Conservation (phyloP, 2,797 vertebrate species). For the Perodicticus potto region DNA sequence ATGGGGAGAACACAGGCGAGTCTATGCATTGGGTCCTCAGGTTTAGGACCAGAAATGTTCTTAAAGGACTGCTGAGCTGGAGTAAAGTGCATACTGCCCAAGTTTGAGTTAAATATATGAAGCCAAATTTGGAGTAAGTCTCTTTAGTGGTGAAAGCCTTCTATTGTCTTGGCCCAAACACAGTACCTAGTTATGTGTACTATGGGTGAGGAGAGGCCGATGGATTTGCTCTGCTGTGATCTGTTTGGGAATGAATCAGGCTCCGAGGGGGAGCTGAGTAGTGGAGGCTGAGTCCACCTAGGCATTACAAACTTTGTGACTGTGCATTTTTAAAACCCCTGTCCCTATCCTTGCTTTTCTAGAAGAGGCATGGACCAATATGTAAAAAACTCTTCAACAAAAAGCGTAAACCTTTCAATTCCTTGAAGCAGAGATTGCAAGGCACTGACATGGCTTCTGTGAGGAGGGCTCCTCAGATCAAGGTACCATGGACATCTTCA, state of each 20-base stretch:
- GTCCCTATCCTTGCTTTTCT: constrained; percentile 51
- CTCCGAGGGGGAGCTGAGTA: not conserved
- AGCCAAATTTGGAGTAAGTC: constrained; percentile 23
- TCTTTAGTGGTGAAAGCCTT: constrained; percentile 1
- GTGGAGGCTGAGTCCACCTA: not conserved
- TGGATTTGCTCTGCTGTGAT: constrained; percentile 47
- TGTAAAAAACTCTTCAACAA: constrained; percentile 83
- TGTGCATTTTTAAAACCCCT: constrained; percentile 28
- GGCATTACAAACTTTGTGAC: not conserved
- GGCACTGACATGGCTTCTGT: constrained; percentile 79
- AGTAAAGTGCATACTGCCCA: not conserved
- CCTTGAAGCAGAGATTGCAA: constrained; percentile 83
- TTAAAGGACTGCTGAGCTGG: not conserved
- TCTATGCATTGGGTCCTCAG: not conserved
- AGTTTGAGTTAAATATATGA: not conserved
- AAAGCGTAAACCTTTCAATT: constrained; percentile 85
- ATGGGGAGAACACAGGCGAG: not conserved
- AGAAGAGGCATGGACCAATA: constrained; percentile 84
- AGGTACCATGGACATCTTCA: constrained; percentile 69
- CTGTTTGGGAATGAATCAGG: constrained; percentile 27
- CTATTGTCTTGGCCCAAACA: constrained; percentile 26
- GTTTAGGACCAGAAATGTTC: constrained; percentile 8
- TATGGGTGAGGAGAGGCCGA: not conserved
- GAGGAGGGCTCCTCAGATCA: constrained; percentile 50
- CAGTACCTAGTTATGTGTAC: not conserved